These are phyloP conservation scores for Syngnathoides biaculeatus DNA, from an alignment of 2,113 vertebrate genomes.

Conservation along the genomic window DNA sequence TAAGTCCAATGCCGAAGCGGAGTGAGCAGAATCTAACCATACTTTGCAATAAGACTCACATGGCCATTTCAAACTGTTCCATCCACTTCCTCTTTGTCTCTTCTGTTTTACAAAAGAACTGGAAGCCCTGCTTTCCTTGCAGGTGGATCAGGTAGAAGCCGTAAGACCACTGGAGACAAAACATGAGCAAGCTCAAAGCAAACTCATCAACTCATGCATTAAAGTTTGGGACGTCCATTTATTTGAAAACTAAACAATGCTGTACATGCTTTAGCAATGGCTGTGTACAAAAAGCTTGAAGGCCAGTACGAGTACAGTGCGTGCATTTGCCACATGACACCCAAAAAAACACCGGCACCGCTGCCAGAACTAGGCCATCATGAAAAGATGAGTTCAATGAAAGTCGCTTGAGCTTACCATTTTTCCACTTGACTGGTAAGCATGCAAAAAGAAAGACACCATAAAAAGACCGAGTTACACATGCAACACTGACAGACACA, in stretches of 20 bases:
- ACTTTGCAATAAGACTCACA: conserved; percentile 73
- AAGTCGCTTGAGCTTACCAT: conserved; percentile 85
- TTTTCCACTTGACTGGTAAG: conserved; percentile 93
- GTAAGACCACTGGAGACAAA: conserved; percentile 86
- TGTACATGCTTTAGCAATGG: conserved; percentile 43
- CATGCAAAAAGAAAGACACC: conserved; percentile 77
- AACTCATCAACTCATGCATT: background rate
- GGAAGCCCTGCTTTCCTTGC: conserved; percentile 96
- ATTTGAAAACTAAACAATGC: background rate
- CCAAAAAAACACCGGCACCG: conserved; percentile 23
- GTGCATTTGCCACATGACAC: conserved; percentile 35
- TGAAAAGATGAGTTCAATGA: conserved; percentile 56
- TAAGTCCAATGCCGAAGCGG: background rate
- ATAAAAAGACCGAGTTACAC: conserved; percentile 75
- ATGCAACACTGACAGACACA: conserved; percentile 68
- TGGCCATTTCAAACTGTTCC: conserved; percentile 99
- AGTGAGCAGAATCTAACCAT: background rate
- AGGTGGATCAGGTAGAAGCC: conserved; percentile 97
- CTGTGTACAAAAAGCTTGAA: conserved; percentile 28
- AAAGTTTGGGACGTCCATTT: background rate
- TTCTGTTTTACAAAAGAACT: conserved; percentile 98
- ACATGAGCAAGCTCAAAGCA: conserved; percentile 34
- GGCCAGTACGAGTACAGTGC: conserved; percentile 15
- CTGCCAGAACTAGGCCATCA: conserved; percentile 33
- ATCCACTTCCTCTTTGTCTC: conserved; percentile 98